Evolutionary conservation across 2,113 vertebrate genomes (phyloP).

Genomic region (Misgurnus mizolepis): DNA sequence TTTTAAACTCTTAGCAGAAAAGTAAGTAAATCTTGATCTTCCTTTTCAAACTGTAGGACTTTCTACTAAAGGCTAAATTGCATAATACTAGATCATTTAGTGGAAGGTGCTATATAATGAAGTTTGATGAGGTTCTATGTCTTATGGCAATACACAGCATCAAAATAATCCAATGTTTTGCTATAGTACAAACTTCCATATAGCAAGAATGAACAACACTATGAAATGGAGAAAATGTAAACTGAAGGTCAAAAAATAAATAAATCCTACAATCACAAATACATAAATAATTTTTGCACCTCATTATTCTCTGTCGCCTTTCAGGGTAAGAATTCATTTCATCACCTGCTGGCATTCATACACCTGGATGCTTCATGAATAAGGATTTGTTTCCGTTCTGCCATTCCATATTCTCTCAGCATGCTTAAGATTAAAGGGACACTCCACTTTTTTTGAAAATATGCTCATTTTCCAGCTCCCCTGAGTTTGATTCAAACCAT

Average conservation of each 20-base stretch:
- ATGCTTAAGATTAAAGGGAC: not conserved
- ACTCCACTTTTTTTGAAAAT: no score
- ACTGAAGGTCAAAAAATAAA: not conserved
- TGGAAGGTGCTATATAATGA: no score
- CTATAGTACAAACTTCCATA: not conserved
- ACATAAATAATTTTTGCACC: not conserved
- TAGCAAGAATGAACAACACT: not conserved
- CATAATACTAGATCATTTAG: no score
- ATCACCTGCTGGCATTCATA: conserved; percentile 5
- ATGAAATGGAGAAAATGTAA: not conserved
- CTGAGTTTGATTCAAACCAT: no score
- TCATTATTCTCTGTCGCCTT: not conserved
- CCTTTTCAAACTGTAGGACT: conserved; percentile 11
- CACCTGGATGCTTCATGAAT: not conserved
- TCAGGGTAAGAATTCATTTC: conserved; percentile 7
- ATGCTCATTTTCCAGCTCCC: no score
- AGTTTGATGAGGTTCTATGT: not conserved
- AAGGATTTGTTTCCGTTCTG: not conserved
- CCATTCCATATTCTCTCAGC: not conserved
- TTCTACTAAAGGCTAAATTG: not conserved
- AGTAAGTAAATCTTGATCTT: conserved; percentile 13
- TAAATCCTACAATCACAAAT: not conserved
- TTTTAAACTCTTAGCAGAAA: not conserved
- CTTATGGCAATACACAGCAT: not conserved
- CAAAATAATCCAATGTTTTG: not conserved